A percentile compares a stretch with the other conserved stretches of the same genome.
Evolutionary conservation across 1,140 invertebrate genomes (phyloP).

Genomic region (Papilio machaon): DNA sequence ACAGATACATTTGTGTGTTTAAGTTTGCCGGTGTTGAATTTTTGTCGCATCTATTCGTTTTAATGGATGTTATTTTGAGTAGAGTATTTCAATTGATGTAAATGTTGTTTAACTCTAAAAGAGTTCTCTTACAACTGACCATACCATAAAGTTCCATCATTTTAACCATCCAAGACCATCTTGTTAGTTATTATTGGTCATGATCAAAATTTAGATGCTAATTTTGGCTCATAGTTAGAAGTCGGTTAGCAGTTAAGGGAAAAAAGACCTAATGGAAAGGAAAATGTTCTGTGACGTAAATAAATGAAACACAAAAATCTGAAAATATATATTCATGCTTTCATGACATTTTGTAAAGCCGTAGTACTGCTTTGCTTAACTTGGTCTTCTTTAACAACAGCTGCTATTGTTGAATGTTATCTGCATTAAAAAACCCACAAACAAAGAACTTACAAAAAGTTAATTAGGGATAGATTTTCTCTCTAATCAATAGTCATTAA

Average conservation of each 20-base stretch:
- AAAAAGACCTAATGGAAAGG: no score
- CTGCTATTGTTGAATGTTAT: neutral
- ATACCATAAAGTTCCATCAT: no score
- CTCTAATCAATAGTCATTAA: neutral
- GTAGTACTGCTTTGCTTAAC: neutral
- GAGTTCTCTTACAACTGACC: no score
- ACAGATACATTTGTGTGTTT: conserved; percentile 49
- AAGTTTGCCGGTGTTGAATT: neutral
- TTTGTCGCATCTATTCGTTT: neutral
- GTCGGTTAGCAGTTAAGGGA: no score
- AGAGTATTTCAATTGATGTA: neutral
- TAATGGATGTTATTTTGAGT: neutral
- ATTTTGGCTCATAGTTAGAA: no score
- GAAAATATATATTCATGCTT: neutral
- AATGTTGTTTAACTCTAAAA: no score
- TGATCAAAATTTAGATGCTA: neutral
- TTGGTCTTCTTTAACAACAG: neutral
- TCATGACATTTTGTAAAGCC: neutral
- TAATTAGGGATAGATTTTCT: neutral
- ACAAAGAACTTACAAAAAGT: neutral
- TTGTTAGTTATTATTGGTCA: no score
- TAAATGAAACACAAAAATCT: neutral
- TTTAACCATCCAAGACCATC: no score
- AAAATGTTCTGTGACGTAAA: no score
- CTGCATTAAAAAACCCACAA: neutral